phyloP scores from a whole-genome alignment of 2,797 vertebrate genomes.

The Hafferia zeledoni region DNA sequence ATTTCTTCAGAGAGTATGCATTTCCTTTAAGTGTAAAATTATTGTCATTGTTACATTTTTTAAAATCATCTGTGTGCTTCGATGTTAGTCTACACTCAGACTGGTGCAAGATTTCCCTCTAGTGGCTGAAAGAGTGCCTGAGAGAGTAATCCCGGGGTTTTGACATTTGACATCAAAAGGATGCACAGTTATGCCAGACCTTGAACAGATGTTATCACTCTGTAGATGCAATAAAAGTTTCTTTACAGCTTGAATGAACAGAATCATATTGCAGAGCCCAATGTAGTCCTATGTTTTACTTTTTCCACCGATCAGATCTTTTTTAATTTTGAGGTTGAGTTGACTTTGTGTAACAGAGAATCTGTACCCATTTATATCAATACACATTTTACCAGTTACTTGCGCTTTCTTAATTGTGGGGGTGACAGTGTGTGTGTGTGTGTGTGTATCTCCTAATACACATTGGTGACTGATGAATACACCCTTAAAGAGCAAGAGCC shows the following conservation, averaged over 20 bases:
- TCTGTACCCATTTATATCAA: background rate
- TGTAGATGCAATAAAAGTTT: background rate
- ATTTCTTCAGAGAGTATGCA: rapidly evolving
- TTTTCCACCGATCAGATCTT: too few species aligned
- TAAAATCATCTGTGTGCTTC: rapidly evolving
- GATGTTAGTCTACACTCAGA: background rate
- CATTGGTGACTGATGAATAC: too few species aligned
- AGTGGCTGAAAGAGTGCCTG: background rate
- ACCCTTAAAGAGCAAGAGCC: too few species aligned
- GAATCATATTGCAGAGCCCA: background rate
- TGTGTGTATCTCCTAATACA: too few species aligned
- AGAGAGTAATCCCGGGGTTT: rapidly evolving
- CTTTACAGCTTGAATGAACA: background rate
- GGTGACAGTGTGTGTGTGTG: too few species aligned
- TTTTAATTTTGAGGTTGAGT: background rate
- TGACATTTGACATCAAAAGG: rapidly evolving
- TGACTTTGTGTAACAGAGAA: background rate
- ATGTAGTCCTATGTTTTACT: rapidly evolving
- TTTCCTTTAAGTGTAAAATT: background rate
- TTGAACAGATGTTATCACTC: background rate
- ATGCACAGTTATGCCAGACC: background rate
- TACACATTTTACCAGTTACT: background rate
- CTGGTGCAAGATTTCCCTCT: conserved; percentile 11
- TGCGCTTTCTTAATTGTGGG: background rate
- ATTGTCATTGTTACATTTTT: background rate